Conservation (phyloP, 1,140 invertebrate genomes). For the Papilio polyxenes region DNA sequence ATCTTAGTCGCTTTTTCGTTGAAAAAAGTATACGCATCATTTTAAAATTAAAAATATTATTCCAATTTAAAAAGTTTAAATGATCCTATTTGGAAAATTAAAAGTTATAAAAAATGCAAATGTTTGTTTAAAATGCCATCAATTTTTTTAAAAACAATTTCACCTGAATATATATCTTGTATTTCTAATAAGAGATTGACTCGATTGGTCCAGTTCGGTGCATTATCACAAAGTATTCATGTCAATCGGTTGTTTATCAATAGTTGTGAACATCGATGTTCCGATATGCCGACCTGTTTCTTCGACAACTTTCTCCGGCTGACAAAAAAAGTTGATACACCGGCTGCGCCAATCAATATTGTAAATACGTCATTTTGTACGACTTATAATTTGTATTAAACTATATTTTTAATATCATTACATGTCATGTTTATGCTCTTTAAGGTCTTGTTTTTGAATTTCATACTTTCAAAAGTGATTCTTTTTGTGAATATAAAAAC, state of each 20-base stretch:
- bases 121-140: neutral
- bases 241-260: slow-evolving; percentile 38
- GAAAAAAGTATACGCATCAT: too few species aligned
- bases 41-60: too few species aligned
- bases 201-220: slow-evolving; percentile 19
- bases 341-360: slow-evolving; percentile 28
- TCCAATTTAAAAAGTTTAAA: too few species aligned
- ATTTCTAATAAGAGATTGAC: neutral
- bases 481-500: too few species aligned
- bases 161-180: neutral
- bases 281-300: slow-evolving; percentile 24
- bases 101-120: too few species aligned
- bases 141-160: neutral
- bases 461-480: too few species aligned
- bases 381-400: neutral
- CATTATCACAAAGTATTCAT: slow-evolving; percentile 29
- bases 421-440: neutral
- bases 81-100: too few species aligned
- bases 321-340: slow-evolving; percentile 40
- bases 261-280: slow-evolving; percentile 35
- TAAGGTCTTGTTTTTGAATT: neutral
- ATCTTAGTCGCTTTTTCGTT: too few species aligned
- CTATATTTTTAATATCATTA: neutral
- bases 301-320: slow-evolving; percentile 43
- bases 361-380: slow-evolving; percentile 3